Conservation (phyloP, 2,797 vertebrate species). For the Vespertilio murinus region DNA sequence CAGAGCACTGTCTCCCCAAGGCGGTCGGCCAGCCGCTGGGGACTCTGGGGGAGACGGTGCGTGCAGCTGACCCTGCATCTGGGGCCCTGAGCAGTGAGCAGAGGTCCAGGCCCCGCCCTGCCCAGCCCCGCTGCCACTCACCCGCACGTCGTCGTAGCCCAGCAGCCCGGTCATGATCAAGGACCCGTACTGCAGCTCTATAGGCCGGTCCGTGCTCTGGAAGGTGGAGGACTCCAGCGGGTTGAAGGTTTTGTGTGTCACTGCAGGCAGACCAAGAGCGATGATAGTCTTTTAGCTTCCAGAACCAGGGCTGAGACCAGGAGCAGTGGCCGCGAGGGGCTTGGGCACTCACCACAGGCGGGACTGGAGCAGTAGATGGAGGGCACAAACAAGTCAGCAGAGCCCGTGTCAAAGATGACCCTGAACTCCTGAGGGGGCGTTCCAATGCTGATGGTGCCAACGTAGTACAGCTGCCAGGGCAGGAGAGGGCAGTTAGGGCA, state of each 20-base stretch:
- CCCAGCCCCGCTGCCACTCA: constrained; percentile 40
- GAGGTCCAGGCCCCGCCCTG: not conserved
- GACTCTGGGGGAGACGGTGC: not conserved
- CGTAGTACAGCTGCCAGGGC: constrained; percentile 75
- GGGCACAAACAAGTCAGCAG: constrained; percentile 84
- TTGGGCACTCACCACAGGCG: constrained; percentile 75
- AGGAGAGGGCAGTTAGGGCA: not conserved
- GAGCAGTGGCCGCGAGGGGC: not conserved
- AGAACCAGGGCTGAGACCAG: too few relatives aligned
- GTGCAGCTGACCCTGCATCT: not conserved
- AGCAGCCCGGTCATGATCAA: constrained; percentile 78
- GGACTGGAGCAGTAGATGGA: constrained; percentile 78
- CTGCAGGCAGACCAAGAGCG: constrained; percentile 44
- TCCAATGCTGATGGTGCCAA: constrained; percentile 79
- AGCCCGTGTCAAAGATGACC: constrained; percentile 82
- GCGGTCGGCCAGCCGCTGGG: accelerated
- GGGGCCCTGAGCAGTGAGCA: not conserved
- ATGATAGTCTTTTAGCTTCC: not conserved
- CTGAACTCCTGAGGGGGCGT: constrained; percentile 81
- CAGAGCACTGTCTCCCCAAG: not conserved
- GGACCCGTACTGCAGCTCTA: constrained; percentile 74
- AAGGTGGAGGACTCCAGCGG: too few relatives aligned
- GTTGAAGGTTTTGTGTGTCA: too few relatives aligned
- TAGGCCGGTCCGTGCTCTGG: not conserved
- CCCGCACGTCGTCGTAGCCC: constrained; percentile 79